phyloP scores from a whole-genome alignment of 2,113 vertebrate genomes.

The Aspiorhynchus laticeps region DNA sequence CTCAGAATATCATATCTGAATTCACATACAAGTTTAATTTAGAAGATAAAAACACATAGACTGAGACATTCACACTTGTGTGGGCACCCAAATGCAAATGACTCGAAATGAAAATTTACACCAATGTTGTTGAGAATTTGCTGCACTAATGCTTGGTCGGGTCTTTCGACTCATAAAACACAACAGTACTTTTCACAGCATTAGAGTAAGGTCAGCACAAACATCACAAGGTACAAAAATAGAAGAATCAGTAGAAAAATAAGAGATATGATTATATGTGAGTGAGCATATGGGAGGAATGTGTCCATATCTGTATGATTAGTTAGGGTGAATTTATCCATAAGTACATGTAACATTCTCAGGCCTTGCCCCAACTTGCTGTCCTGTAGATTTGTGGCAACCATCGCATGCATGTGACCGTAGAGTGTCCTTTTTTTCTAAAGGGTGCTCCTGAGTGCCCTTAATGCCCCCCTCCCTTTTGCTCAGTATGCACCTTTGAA shows the following conservation, averaged over 20 bases:
- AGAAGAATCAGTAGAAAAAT: slow-evolving; percentile 54
- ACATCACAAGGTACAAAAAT: slow-evolving; percentile 51
- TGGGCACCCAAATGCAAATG: neutral
- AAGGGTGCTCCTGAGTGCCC: neutral
- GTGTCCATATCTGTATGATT: neutral
- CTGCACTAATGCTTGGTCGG: slow-evolving; percentile 1
- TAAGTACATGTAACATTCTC: neutral
- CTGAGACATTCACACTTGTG: slow-evolving; percentile 1
- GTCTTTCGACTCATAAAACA: neutral
- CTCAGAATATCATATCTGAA: neutral
- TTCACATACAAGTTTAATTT: slow-evolving; percentile 16
- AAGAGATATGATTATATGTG: slow-evolving; percentile 21
- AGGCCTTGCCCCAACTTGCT: neutral
- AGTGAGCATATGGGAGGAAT: neutral
- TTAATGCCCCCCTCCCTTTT: neutral
- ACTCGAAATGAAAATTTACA: neutral
- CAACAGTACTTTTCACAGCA: slow-evolving; percentile 41
- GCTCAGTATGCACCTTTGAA: neutral
- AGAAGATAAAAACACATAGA: neutral
- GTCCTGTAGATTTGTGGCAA: neutral
- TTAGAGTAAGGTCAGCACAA: slow-evolving; percentile 25
- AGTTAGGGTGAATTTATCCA: neutral
- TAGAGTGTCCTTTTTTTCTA: too few relatives aligned
- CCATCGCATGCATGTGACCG: neutral
- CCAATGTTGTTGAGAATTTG: neutral